Conservation (phyloP, 2,113 vertebrate genomes). For the Piprites chloris region DNA sequence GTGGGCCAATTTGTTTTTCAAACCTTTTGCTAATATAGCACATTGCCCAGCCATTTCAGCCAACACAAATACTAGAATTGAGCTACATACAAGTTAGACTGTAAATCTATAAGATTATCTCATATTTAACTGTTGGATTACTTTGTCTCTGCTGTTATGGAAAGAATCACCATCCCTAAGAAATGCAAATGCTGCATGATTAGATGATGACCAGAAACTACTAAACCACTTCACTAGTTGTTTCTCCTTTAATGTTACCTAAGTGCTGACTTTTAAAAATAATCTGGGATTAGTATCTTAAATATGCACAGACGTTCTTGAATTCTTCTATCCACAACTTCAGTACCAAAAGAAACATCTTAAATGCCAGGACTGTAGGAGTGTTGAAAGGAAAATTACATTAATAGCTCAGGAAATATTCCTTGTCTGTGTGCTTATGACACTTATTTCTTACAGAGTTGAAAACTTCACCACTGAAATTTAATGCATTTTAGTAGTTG, state of each 20-base stretch:
- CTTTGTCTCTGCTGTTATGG: background rate
- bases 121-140: background rate
- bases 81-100: background rate
- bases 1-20: background rate
- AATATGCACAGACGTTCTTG: background rate
- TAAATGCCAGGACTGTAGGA: background rate
- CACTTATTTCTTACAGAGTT: background rate
- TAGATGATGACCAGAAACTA: background rate
- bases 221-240: background rate
- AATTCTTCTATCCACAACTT: background rate
- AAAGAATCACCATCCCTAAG: background rate
- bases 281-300: constrained; percentile 9
- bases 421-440: background rate
- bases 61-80: background rate
- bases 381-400: constrained; percentile 12
- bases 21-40: background rate
- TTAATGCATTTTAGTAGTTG: background rate
- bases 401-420: background rate
- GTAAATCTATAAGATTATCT: background rate
- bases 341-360: background rate
- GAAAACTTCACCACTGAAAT: background rate
- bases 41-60: background rate
- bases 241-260: constrained; percentile 2
- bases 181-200: background rate
- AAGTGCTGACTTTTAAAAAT: background rate